Evolutionary conservation across 2,113 vertebrate species (phyloP), one percentile per base, ranked within the genome.

Genomic region (Rallus limicola): DNA sequence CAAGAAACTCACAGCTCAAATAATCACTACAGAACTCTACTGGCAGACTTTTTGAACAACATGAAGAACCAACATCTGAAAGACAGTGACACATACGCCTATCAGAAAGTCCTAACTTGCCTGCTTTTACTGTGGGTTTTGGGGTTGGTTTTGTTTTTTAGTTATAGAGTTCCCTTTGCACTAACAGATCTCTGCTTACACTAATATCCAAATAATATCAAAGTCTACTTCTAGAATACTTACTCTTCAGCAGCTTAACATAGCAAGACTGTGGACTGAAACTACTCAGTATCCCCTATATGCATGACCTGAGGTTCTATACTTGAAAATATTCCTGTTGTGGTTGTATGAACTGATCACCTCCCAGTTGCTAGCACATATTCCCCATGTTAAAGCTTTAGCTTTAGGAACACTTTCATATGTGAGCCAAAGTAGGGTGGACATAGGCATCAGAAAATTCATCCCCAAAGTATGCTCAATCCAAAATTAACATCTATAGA

Each of bases 311-410:
- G 40, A 81, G 5, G 5, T 44, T 81, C 64, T 86, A 21, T 19
- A 56, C 36, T 72, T 60, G 13, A 16, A 53, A 40, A 50, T 14
- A 14, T 16, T 10, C 34, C 23, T 44, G 14, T 6, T 21, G 28
- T 11, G 13, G 40, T n/a, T 24, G 33, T 46, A 33, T 68, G 67
- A 83, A 63, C 18, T 8, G 18, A 77, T 11, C 33, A 34, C 36
- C 24, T 62, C 16, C 16, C 26, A 17, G 10, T 16, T 8, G 6
- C 33, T 69, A 18, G 29, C 44, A 34, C n/a, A 36, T 11, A 34
- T 3, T 40, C 5, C 50, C 29, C 0, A 0, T 6, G 18, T 65
- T n/a, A 64, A n/a, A n/a, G 52, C 17, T 70, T 71, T 5, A 36
- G 58, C 23, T 70, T 71, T 55, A 59, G 48, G 14, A 42, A 7